Evolutionary conservation across 2,113 vertebrate species (phyloP).

Genomic region (Lophochroa leadbeateri): DNA sequence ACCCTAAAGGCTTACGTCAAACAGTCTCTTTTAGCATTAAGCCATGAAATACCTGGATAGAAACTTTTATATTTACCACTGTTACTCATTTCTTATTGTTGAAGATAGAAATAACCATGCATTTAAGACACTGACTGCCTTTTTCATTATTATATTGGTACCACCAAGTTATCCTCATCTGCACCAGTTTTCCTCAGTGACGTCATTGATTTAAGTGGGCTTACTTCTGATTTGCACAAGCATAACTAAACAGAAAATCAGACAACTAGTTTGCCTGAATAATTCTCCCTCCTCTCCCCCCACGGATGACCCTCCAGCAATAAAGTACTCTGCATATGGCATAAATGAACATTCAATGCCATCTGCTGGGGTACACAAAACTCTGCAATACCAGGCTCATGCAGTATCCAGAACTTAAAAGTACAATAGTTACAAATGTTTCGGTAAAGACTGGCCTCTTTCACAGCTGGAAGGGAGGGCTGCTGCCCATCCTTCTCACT

Average conservation of each 20-base stretch:
- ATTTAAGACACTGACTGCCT: background rate
- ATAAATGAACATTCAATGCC: conserved; percentile 52
- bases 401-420: background rate
- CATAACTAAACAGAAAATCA: background rate
- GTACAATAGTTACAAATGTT: background rate
- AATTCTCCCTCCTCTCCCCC: background rate
- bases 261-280: background rate
- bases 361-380: conserved; percentile 53
- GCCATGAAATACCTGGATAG: background rate
- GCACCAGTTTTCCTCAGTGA: background rate
- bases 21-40: background rate
- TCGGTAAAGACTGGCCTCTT: background rate
- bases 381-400: background rate
- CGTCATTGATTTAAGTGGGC: background rate
- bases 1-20: background rate
- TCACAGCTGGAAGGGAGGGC: background rate
- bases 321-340: background rate
- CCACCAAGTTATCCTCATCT: background rate
- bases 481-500: background rate
- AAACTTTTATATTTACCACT: background rate
- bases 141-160: background rate
- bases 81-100: background rate
- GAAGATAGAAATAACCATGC: background rate
- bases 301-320: background rate
- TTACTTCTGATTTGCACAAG: background rate